Conservation (phyloP, 2,888 invertebrate species). For the Lydus trimaculatus region DNA sequence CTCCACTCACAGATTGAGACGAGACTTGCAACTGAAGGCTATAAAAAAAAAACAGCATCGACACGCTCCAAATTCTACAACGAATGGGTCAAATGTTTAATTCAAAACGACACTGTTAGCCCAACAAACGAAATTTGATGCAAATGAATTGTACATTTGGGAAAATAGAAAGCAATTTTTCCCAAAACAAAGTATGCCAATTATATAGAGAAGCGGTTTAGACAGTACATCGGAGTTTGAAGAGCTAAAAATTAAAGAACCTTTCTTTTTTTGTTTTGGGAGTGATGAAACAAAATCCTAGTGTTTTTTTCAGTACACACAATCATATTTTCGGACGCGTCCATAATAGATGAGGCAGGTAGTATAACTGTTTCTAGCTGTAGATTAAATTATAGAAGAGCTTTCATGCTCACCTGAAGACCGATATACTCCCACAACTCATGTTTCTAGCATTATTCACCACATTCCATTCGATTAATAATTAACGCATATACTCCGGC, state of each 20-base stretch:
- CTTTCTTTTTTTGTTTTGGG: not conserved
- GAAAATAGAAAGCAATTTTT: not conserved
- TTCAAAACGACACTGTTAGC: not conserved
- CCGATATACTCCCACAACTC: constrained; percentile 19
- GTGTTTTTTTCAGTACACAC: constrained; percentile 19
- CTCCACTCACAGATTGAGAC: constrained; percentile 39
- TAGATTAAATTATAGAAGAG: constrained; percentile 8
- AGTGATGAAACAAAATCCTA: not conserved
- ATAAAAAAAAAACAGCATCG: constrained; percentile 33
- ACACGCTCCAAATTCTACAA: constrained; percentile 26
- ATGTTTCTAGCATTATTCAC: constrained; percentile 23
- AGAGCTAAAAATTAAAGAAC: too few species aligned
- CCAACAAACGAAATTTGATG: not conserved
- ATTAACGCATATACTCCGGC: constrained; percentile 21
- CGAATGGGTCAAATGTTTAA: constrained; percentile 12
- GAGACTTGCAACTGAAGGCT: constrained; percentile 37
- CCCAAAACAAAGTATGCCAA: not conserved
- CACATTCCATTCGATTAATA: constrained; percentile 28
- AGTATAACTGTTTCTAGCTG: constrained; percentile 15
- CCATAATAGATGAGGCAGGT: constrained; percentile 25
- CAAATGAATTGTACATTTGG: not conserved
- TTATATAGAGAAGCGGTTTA: not conserved
- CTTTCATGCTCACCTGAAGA: constrained; percentile 22
- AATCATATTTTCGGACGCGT: constrained; percentile 23
- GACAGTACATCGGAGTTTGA: not conserved